Conservation (phyloP, 1,140 invertebrate species). For the Euura lappo region DNA sequence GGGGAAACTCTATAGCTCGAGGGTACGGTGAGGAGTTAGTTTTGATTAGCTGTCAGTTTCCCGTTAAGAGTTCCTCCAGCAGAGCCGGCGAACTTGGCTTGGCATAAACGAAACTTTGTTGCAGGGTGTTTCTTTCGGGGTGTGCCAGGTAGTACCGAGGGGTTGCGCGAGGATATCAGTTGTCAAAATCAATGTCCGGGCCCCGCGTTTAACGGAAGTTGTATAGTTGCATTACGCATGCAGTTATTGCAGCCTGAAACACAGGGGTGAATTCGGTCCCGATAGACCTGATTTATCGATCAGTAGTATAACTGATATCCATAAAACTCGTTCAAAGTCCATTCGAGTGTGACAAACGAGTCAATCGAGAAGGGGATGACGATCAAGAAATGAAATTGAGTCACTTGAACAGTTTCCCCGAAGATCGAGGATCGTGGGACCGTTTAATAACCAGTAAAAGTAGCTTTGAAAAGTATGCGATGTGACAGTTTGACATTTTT, state of each 20-base stretch:
- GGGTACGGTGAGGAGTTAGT: neutral
- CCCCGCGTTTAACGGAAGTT: neutral
- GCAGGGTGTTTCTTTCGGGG: neutral
- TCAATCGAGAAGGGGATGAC: too few species aligned
- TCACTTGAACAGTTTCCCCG: too few species aligned
- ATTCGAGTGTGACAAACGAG: too few species aligned
- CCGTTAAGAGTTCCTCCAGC: neutral
- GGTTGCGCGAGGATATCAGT: neutral
- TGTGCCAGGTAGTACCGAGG: neutral
- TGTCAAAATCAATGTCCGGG: neutral
- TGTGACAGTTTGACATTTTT: too few species aligned
- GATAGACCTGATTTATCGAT: neutral
- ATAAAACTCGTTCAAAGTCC: too few species aligned
- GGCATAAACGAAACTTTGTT: neutral
- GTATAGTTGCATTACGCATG: neutral
- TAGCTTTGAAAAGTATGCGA: too few species aligned
- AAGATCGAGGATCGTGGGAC: too few species aligned
- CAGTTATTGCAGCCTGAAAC: neutral
- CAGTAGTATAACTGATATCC: too few species aligned
- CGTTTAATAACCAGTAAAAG: too few species aligned
- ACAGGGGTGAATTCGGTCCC: neutral
- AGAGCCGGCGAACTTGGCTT: too few species aligned
- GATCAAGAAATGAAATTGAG: too few species aligned
- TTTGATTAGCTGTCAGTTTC: conserved; percentile 1
- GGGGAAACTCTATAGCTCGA: neutral